These are phyloP conservation scores for Heliconius eleuchia DNA, from an alignment of 1,140 invertebrate genomes.

Conservation along the genomic window DNA sequence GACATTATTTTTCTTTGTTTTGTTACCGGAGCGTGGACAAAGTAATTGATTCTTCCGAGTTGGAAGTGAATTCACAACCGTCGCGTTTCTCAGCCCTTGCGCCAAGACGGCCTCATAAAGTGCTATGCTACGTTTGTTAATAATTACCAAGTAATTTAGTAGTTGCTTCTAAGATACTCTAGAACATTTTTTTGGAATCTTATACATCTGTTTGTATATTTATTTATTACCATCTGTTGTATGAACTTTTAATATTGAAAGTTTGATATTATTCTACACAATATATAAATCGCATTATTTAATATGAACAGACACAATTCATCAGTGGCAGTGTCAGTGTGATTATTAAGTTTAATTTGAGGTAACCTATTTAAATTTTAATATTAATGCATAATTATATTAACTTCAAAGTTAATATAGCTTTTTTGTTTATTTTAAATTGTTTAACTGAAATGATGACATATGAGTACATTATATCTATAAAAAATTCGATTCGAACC, in stretches of 20 bases:
- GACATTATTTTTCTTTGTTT: too few species aligned
- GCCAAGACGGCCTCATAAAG: too few species aligned
- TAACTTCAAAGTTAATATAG: too few species aligned
- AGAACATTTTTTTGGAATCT: background rate
- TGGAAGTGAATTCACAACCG: too few species aligned
- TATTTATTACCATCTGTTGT: background rate
- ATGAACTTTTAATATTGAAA: background rate
- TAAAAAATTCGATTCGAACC: background rate
- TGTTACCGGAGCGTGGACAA: too few species aligned
- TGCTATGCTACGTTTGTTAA: background rate
- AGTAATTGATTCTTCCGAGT: too few species aligned
- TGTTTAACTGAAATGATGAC: background rate
- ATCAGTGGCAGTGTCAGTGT: background rate
- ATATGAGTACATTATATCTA: background rate
- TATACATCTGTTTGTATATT: background rate
- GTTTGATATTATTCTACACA: background rate
- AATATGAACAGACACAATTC: conserved; percentile 1
- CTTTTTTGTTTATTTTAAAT: too few species aligned
- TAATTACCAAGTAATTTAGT: background rate
- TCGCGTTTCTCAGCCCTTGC: too few species aligned
- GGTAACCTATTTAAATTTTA: background rate
- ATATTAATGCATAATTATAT: too few species aligned
- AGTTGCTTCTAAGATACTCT: background rate
- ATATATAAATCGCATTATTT: background rate
- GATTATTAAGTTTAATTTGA: background rate